Base-by-base conservation (phyloP, 2,888 invertebrate species). In the Strigamia crassipes region DNA sequence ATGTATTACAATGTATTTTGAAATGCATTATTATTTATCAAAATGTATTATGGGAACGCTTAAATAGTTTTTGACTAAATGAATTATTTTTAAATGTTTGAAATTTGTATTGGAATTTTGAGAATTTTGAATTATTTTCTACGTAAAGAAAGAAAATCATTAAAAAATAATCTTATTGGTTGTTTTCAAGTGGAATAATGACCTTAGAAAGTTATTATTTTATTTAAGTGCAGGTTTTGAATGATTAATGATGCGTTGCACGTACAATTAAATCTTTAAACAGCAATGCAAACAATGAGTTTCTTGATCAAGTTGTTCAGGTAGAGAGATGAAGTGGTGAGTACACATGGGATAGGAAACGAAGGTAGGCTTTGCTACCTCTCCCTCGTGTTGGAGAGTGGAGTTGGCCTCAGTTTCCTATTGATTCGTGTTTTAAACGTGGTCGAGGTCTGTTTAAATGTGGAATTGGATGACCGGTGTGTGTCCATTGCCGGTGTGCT, bases 401-500 rank as follows among this genome's bases (percentile, higher is more conserved):
- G 66, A 66, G 66, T 66, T 27, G 66, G 27, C 66, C 66, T 66
- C 66, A 66, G 66, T 15, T 66, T 66, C 66, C 66, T 66, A 66
- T 66, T 66, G 66, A 66, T 66, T 66, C 27, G 66, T 66, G 66
- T 66, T 66, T 66, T 23, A 66, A 66, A 66, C 66, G 66, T 66
- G 66, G 27, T 27, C 23, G 66, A 66, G 66, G 23, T 66, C 66
- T 66, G 66, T 66, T 66, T 66, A 66, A 66, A 66, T 66, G 66
- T 21, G 66, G 66, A 66, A 66, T 66, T 66, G 66, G 66, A 66
- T 66, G 66, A 66, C 66, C 27, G 66, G 66, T 66, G 66, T 66
- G 66, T 66, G n/a, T n/a, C 66, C 66, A 66, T 66, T 23, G 31
- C 66, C 66, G 21, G 23, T 23, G 18, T 51, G 51, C 3, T 51